Base-by-base conservation (phyloP, 2,797 vertebrate genomes). In the Astyanax mexicanus region DNA sequence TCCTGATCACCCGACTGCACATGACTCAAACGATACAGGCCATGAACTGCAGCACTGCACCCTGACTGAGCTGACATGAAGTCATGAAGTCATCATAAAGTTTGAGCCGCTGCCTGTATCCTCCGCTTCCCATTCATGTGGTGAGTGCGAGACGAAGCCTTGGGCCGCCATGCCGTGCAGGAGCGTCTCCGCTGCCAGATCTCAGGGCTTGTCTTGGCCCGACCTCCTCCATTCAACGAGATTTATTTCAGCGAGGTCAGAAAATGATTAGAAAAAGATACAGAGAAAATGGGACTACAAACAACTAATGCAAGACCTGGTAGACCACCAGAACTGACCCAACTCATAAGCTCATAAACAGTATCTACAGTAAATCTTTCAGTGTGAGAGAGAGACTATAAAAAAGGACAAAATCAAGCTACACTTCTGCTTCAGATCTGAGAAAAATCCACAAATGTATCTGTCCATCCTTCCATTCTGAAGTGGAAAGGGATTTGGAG, bases 71-170 rank as follows among this genome's bases (percentile, higher is more conserved):
- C 69, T 55, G 29, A 61, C 42, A 40, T 66, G 27, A 58, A 58
- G 55, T 32, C 52, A 35, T 52, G 27, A 58, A 17, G 55, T 58
- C 42, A n/a, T 44, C 77, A 80, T 85, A 79, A 80, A 86, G 86
- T 86, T 81, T 77, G 62, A 86, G 76, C 1, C 78, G 80, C 84
- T 55, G 84, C 85, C 78, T 81, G 77, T 85, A 81, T 81, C 85
- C 84, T 90, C 68, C 74, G 84, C n/a, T 82, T 84, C 85, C 78
- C 85, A 85, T 89, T 91, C 84, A 91, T 92, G 91, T 92, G 91
- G 90, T 68, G 55, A 25, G 75, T 44, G 83, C 62, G 65, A 90
- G 88, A 90, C 91, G 88, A 90, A 74, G 85, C 19, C 84, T 84
- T 90, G 89, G 90, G 90, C 90, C 85, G 71, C 65, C 79, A 84